phyloP scores from a whole-genome alignment of 2,113 vertebrate species.

The Sapajus apella region DNA sequence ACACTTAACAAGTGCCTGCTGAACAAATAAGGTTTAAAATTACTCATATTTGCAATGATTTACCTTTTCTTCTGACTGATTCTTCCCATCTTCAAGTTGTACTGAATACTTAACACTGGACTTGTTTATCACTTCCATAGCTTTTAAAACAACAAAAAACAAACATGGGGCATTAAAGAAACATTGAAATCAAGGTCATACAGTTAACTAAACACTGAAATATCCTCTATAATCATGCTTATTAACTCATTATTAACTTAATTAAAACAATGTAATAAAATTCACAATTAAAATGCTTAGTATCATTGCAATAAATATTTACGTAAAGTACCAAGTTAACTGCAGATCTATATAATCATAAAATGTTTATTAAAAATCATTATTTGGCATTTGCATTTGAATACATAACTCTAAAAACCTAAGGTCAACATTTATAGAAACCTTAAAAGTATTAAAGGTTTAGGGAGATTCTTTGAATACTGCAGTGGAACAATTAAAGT shows the following conservation, averaged over 20 bases:
- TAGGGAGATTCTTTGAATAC: not conserved
- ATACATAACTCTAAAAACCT: slow-evolving; percentile 40
- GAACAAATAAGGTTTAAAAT: not conserved
- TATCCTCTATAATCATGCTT: not conserved
- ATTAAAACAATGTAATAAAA: not conserved
- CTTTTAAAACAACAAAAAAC: slow-evolving; percentile 60
- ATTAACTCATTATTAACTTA: not conserved
- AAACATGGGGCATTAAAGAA: not conserved
- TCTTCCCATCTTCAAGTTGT: not conserved
- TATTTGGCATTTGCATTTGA: slow-evolving; percentile 15
- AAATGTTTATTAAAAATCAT: slow-evolving; percentile 26
- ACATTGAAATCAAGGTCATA: not conserved
- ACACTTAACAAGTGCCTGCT: not conserved
- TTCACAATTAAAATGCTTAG: not conserved
- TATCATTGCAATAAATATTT: not conserved
- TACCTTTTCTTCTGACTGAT: slow-evolving; percentile 32
- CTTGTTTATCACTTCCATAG: not conserved
- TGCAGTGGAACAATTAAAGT: not conserved
- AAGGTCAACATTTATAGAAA: slow-evolving; percentile 31
- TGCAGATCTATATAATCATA: not conserved
- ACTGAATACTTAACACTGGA: not conserved
- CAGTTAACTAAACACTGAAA: not conserved
- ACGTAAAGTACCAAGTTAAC: not conserved
- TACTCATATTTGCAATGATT: not conserved
- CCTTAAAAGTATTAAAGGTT: not conserved